phyloP scores from a whole-genome alignment of 2,797 vertebrate species.

The Garrulus glandarius region DNA sequence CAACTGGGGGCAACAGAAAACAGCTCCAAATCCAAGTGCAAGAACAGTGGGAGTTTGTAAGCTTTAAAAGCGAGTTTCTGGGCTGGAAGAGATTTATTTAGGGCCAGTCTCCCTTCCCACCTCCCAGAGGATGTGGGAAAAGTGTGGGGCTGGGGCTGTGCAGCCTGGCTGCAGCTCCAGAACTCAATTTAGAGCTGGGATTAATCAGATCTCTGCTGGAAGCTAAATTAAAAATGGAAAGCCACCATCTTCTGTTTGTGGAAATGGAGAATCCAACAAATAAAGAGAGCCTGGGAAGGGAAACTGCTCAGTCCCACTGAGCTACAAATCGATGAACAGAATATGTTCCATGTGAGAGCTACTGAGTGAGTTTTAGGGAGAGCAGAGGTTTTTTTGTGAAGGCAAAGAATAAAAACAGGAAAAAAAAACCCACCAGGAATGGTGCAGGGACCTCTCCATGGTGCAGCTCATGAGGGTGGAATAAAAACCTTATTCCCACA shows the following conservation, averaged over 20 bases:
- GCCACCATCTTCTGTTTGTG: neutral
- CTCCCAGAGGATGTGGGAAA: neutral
- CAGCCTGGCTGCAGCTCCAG: neutral
- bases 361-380: neutral
- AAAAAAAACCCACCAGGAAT: neutral
- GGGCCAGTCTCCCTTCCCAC: neutral
- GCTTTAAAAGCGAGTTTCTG: neutral
- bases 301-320: neutral
- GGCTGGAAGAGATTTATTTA: neutral
- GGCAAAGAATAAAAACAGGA: neutral
- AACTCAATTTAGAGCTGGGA: neutral
- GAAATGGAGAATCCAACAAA: neutral
- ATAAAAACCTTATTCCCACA: neutral
- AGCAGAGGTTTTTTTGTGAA: neutral
- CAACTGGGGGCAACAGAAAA: constrained; percentile 75
- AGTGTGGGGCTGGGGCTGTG: neutral
- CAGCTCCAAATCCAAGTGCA: neutral
- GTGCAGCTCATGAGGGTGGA: neutral
- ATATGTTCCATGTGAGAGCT: accelerated
- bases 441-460: accelerated
- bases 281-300: neutral
- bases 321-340: neutral
- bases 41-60: neutral
- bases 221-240: neutral
- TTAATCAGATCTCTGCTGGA: neutral